These are phyloP conservation scores for Pseudois nayaur DNA, from an alignment of 2,113 vertebrate species.

Conservation along the genomic window DNA sequence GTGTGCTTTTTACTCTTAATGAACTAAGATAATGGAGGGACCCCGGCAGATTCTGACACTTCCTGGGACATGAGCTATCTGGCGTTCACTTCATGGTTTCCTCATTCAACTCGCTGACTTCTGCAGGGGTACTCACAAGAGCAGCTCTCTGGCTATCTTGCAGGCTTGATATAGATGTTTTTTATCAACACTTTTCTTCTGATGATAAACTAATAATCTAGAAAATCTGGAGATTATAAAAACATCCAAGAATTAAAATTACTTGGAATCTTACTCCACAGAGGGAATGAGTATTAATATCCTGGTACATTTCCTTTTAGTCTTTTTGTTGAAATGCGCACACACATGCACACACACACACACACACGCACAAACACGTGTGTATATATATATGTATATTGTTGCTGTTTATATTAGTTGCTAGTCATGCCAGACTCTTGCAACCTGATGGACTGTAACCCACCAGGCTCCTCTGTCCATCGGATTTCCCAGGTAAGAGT, in stretches of 20 bases:
- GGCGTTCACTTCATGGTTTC: background rate
- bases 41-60: background rate
- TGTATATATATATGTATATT: background rate
- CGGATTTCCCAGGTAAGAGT: background rate
- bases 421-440: background rate
- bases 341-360: too few relatives aligned
- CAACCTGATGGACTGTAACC: background rate
- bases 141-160: background rate
- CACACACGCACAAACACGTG: fast-evolving
- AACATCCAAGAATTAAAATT: background rate
- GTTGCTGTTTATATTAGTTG: background rate
- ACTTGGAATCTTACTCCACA: background rate
- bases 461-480: background rate
- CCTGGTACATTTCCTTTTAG: background rate
- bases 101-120: background rate
- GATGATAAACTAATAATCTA: background rate
- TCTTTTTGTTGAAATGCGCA: background rate
- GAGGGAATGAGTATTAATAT: background rate
- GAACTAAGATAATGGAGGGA: background rate
- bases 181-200: background rate
- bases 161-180: background rate
- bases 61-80: background rate
- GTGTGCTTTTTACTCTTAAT: background rate
- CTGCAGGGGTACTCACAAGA: background rate
- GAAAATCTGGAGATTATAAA: background rate